Conservation (phyloP, 2,888 invertebrate genomes). For the Podabrus alpinus region DNA sequence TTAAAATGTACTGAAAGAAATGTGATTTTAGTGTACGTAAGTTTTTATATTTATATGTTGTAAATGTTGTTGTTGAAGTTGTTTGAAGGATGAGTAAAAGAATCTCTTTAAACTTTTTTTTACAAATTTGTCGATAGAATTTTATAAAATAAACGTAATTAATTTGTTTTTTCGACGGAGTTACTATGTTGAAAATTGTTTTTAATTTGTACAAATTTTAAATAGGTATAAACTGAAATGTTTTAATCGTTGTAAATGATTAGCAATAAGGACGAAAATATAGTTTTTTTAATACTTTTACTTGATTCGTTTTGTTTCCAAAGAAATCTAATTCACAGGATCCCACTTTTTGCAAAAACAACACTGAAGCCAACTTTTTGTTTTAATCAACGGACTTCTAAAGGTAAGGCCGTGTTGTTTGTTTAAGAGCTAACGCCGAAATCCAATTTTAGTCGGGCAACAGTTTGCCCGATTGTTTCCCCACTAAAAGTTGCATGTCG, state of each 20-base stretch:
- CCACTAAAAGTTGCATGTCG: too few species aligned
- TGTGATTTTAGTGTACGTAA: constrained; percentile 29
- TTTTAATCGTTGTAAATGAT: neutral
- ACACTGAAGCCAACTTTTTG: neutral
- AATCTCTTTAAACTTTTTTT: neutral
- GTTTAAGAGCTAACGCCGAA: too few species aligned
- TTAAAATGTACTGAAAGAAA: constrained; percentile 28
- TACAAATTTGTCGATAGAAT: too few species aligned
- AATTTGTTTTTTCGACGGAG: neutral
- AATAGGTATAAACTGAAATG: neutral
- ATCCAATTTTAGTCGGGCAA: too few species aligned
- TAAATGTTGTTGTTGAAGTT: neutral
- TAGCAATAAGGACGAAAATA: neutral
- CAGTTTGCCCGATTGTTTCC: too few species aligned
- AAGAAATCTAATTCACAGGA: neutral
- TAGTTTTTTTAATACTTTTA: neutral
- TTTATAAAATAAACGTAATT: neutral
- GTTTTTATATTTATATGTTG: constrained; percentile 12
- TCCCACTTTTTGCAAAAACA: too few species aligned
- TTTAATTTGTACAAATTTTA: neutral
- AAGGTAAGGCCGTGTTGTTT: neutral
- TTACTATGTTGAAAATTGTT: neutral
- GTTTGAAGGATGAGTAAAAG: neutral
- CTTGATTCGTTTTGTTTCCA: neutral
- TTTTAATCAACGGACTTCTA: neutral